Evolutionary conservation across 2,888 invertebrate genomes (phyloP).

Genomic region (Phyllotreta cruciferae): DNA sequence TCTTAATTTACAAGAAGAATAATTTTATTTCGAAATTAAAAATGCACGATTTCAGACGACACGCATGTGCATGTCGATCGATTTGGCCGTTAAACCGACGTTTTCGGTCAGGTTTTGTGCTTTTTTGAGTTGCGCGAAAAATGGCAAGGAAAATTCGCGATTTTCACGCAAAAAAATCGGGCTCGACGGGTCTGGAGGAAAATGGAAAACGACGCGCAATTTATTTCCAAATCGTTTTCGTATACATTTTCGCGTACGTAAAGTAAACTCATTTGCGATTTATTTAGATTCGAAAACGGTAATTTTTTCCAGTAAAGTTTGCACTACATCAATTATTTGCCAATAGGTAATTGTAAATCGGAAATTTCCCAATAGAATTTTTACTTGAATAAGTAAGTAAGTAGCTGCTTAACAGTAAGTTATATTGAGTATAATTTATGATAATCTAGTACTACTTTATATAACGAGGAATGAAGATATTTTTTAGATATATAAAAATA

Average conservation of each 20-base stretch:
- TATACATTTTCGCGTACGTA: too few species aligned
- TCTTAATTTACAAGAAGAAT: not conserved
- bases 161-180: not conserved
- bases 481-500: not conserved
- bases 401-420: too few species aligned
- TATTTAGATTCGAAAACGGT: too few species aligned
- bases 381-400: too few species aligned
- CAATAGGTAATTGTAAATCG: too few species aligned
- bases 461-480: not conserved
- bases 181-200: not conserved
- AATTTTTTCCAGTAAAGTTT: too few species aligned
- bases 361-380: too few species aligned
- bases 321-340: too few species aligned
- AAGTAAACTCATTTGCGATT: too few species aligned
- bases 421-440: too few species aligned
- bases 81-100: conserved; percentile 12
- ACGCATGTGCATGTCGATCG: conserved; percentile 17
- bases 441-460: conserved; percentile 1
- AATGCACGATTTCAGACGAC: conserved; percentile 8
- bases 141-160: not conserved
- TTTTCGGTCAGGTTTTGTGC: not conserved
- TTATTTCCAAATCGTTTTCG: too few species aligned
- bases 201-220: too few species aligned
- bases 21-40: conserved; percentile 8
- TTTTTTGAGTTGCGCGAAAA: not conserved